Evolutionary conservation across 2,888 invertebrate genomes (phyloP).

Genomic region (Cataglyphis altisquamis): DNA sequence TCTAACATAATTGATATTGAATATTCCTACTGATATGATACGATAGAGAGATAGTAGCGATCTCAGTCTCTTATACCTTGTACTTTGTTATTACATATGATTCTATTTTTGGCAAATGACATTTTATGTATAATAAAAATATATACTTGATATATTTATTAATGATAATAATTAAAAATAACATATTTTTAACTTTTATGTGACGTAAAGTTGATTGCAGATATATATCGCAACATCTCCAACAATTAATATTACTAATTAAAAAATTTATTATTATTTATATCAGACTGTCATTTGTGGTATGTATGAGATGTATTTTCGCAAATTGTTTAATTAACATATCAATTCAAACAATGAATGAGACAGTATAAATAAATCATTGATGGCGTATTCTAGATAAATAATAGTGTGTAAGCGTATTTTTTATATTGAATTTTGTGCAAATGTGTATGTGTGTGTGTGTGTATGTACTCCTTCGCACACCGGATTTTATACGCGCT

Average conservation of each 20-base stretch:
- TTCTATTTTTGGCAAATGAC: not conserved
- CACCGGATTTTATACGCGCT: not conserved
- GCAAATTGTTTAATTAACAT: not conserved
- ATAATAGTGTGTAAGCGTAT: constrained; percentile 39
- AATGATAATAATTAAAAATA: not conserved
- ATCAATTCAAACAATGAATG: not conserved
- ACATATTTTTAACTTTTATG: not conserved
- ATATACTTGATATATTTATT: not conserved
- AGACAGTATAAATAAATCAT: not conserved
- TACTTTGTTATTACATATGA: not conserved
- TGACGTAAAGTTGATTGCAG: not conserved
- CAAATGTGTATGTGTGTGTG: constrained; percentile 1
- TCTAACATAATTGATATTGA: not conserved
- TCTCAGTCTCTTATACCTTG: constrained; percentile 4
- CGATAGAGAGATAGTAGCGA: not conserved
- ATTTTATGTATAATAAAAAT: not conserved
- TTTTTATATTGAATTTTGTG: constrained; percentile 61
- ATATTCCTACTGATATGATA: not conserved
- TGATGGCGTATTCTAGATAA: not conserved
- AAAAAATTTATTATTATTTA: constrained; percentile 1
- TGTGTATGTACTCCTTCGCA: constrained; percentile 1
- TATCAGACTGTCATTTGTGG: not conserved
- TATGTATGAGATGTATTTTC: not conserved
- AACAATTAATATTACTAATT: not conserved
- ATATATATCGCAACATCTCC: not conserved